Evolutionary conservation across 2,113 vertebrate species (phyloP), one percentile per base, ranked within the genome.

Genomic region (Romanogobio albipinnatus): DNA sequence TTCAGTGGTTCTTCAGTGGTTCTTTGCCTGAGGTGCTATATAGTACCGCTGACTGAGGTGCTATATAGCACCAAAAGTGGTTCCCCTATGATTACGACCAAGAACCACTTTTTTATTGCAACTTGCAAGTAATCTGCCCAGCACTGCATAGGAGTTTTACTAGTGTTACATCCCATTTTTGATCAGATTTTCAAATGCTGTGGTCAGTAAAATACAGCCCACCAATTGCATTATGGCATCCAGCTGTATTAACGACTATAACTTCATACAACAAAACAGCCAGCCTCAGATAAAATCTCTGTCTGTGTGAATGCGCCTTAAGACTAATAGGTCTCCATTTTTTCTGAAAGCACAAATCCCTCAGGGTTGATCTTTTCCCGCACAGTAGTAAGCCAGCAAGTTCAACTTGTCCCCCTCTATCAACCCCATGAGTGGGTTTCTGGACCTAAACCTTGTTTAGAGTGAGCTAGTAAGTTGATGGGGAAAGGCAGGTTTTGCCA

Each of bases 401-500:
- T 49, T 45, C 43, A 78, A 56, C 62, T 43, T 71, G 83, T 53
- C 76, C 66, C 36, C 49, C 51, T 61, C 66, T 29, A 73, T 80
- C 76, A 68, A 24, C 29, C 36, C 53, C 11, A 26, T 29, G 36
- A 59, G 76, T 73, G 53, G 64, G 1, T 47, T 29, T 70, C 76
- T 36, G 43, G 10, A n/a, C 43, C 71, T 22, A 53, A 62, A 71
- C 24, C 9, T 71, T 33, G 71, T 84, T 56, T 84, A 81, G 26
- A 68, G 45, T 17, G 3, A 68, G 47, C 74, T 17, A 33, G 47
- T 7, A 33, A 76, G 26, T 39, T 82, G 45, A 92, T 90, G 75
- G 84, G 87, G 92, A 90, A 73, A 91, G 90, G 91, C 91, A 91
- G 71, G 62, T 77, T 68, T 39, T 75, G 36, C 70, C 73, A 47